Base-by-base conservation (phyloP, 2,888 invertebrate species). In the Phania funesta region DNA sequence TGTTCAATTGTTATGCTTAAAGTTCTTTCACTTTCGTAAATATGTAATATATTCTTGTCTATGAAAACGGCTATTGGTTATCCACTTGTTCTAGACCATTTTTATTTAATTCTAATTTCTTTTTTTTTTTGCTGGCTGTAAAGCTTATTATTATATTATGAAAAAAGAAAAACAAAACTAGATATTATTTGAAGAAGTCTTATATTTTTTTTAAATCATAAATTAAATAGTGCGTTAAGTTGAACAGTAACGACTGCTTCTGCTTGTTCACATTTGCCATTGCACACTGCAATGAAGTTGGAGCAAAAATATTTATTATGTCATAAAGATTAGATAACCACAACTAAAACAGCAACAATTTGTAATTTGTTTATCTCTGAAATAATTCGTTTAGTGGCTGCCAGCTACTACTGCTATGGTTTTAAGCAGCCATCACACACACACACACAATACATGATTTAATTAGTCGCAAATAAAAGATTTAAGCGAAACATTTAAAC, bases 371-470 rank as follows among this genome's bases (percentile, higher is more conserved):
- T 70, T 54, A 35, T 56, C 22, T 35, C 46, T 16, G 13, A 41
- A 62, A 52, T 52, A 41, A 22, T 18, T 22, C 16, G 22, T 16
- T 46, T 24, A 20, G 9, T 41, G 26, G 11, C 41, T 52, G 20
- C n/a, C 32, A 18, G 3, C 24, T 44, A 29, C n/a, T 41, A 24
- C 18, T 48, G 16, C 9, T 18, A 44, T 46, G 52, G 20, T 29
- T 56, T 64, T 60, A 56, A 68, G 50, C 64, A 68, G 22, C 62
- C 62, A n/a, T n/a, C n/a, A n/a, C n/a, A n/a, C n/a, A n/a, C n/a
- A n/a, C n/a, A 68, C 62, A 77, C 54, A 24, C 67, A 62, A n/a
- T n/a, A n/a, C 62, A 78, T 78, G 54, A 82, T 82, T 74, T 65
- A 82, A 82, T 82, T 78, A 74, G 50, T 16, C 24, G 32, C 32